phyloP scores from a whole-genome alignment of 2,113 vertebrate genomes.

The Bubalus kerabau region DNA sequence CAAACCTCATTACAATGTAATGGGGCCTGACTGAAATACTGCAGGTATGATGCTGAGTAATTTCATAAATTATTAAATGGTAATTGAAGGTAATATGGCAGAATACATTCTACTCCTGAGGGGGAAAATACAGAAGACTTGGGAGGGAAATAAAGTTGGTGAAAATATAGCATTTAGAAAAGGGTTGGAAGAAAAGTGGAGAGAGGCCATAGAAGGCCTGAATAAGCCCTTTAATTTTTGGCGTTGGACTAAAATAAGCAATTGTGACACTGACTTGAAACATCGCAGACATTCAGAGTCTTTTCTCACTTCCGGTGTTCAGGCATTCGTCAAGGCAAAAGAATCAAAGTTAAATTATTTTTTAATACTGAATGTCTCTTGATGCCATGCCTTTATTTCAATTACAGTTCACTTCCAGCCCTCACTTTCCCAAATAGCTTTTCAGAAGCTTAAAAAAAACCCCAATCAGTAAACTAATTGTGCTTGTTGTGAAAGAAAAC shows the following conservation, averaged over 20 bases:
- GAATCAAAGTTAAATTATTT: neutral
- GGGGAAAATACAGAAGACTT: conserved; percentile 64
- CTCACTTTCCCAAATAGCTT: neutral
- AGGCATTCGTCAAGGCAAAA: neutral
- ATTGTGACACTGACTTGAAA: neutral
- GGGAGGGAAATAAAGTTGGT: conserved; percentile 64
- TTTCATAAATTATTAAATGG: conserved; percentile 83
- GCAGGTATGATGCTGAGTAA: conserved; percentile 81
- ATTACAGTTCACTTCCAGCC: neutral
- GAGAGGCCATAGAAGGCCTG: neutral
- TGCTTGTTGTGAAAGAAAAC: neutral
- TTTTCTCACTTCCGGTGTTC: neutral
- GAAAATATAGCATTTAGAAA: conserved; percentile 60
- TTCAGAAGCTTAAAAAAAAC: neutral
- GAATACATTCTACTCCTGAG: conserved; percentile 73
- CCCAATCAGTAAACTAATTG: neutral
- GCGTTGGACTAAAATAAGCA: neutral
- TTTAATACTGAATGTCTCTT: neutral
- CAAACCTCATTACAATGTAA: conserved; percentile 81
- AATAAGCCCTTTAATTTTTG: neutral
- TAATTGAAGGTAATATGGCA: conserved; percentile 82
- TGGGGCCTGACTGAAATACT: conserved; percentile 82
- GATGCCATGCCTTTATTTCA: neutral
- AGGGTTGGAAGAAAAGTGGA: neutral
- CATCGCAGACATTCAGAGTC: neutral